A percentile compares a stretch with the other conserved stretches of the same genome.
Conservation (phyloP, 2,888 invertebrate species). For the Dolichopus griseipennis region DNA sequence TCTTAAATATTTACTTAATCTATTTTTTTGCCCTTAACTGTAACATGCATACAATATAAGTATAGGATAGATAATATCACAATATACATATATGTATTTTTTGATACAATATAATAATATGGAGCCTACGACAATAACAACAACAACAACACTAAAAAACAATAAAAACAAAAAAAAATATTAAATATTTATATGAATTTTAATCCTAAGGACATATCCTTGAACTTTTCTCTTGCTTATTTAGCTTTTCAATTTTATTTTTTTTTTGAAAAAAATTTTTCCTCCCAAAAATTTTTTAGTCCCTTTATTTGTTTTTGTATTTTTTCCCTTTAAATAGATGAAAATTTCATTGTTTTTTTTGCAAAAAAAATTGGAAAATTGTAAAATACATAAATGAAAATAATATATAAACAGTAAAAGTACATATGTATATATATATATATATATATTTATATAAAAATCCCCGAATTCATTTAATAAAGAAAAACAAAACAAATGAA, state of each 20-base stretch:
- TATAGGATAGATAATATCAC: too few relatives aligned
- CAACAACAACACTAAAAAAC: too few relatives aligned
- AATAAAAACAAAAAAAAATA: too few relatives aligned
- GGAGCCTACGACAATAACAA: neutral
- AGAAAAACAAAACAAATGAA: neutral
- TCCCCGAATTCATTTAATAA: neutral
- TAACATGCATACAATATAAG: too few relatives aligned
- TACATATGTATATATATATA: too few relatives aligned
- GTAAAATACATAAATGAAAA: neutral
- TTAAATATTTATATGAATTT: constrained; percentile 4
- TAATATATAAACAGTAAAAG: neutral
- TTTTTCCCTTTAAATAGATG: neutral
- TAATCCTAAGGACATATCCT: constrained; percentile 1
- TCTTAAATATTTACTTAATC: too few relatives aligned
- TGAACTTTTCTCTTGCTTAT: neutral
- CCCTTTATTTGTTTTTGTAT: neutral
- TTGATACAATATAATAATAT: neutral
- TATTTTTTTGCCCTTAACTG: too few relatives aligned
- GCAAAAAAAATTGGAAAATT: too few relatives aligned
- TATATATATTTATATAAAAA: too few relatives aligned
- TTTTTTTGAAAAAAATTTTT: neutral
- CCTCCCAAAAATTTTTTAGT: neutral
- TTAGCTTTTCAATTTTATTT: neutral
- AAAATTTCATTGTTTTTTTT: neutral
- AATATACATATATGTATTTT: neutral